These are phyloP conservation scores for Drosophila demipolita DNA, from an alignment of 2,888 invertebrate species.

Conservation along the genomic window DNA sequence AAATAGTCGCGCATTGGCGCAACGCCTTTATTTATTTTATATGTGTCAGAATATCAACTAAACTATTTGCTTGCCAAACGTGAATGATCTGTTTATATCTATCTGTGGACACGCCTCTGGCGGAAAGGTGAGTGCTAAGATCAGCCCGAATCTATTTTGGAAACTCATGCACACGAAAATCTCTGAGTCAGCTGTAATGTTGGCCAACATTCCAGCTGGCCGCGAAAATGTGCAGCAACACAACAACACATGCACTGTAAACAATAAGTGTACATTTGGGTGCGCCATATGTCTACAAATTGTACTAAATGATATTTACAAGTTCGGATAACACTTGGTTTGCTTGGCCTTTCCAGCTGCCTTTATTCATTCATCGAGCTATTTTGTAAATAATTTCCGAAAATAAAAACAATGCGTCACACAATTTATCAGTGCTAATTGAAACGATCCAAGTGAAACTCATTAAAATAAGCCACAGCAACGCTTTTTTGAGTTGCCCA, in stretches of 20 bases:
- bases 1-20: conserved; percentile 25
- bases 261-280: conserved; percentile 50
- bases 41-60: conserved; percentile 42
- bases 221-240: conserved; percentile 33
- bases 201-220: conserved; percentile 48
- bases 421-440: conserved; percentile 61
- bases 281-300: conserved; percentile 60
- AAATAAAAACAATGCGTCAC: conserved; percentile 76
- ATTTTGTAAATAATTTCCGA: conserved; percentile 64
- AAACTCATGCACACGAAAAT: conserved; percentile 13
- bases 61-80: conserved; percentile 50
- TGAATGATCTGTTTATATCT: conserved; percentile 48
- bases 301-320: conserved; percentile 60
- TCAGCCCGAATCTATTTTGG: conserved; percentile 50
- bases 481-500: neutral
- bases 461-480: conserved; percentile 40
- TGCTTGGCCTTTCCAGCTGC: conserved; percentile 32
- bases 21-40: conserved; percentile 57
- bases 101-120: conserved; percentile 21
- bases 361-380: conserved; percentile 19
- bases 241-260: conserved; percentile 38
- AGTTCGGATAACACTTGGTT: conserved; percentile 52
- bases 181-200: conserved; percentile 44
- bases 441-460: conserved; percentile 58
- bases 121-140: conserved; percentile 57